Base-by-base conservation (phyloP, 1,140 invertebrate genomes). In the Steinernema khuongi region DNA sequence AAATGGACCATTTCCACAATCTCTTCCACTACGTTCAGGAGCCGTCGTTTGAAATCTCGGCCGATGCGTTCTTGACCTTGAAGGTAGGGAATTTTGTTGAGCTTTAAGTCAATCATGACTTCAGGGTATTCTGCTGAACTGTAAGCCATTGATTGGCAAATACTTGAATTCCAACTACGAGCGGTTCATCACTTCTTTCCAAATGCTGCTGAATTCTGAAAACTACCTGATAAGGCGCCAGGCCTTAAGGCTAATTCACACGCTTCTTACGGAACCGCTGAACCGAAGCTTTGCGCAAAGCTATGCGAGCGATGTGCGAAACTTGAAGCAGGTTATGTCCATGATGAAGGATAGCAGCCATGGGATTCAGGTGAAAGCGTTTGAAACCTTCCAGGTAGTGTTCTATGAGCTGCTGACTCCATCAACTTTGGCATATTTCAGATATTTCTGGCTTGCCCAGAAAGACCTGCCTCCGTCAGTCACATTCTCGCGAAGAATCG, bases 1-100 rank as follows among this genome's bases (percentile, higher is more conserved):
- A 95, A 87, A 94, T 93, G 71, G 92, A 95, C 81, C 93, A 97
- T 86, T 97, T 97, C 90, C 97, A 96, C 87, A 94, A 96, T 88
- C 97, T 99, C 89, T 98, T 97, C 88, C 91, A 92, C 88, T 98
- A 97, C 88, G 95, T 99, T 83, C 95, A 98, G 90, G 93, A 97
- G 74, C 97, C 95, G 73, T 97, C 95, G 74, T 99, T 99, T 90
- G 96, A 99, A 89, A 98, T 99, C 85, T 94, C 95, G 86, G 97
- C 94, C 79, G 96, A 99, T 91, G 95, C 95, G 87, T 99, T 98
- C 89, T 96, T 94, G 86, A 97, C 96, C 76, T 98, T 99, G 90
- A 98, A 98, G 91, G 94, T 94, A 87, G 78, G 73, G 76, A 50
- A 41, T 41, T 41, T 41, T 41, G 7, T 11, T 41, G 36, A 11